Conservation (phyloP, 2,113 vertebrate genomes). For the Dryoscopus gambensis region DNA sequence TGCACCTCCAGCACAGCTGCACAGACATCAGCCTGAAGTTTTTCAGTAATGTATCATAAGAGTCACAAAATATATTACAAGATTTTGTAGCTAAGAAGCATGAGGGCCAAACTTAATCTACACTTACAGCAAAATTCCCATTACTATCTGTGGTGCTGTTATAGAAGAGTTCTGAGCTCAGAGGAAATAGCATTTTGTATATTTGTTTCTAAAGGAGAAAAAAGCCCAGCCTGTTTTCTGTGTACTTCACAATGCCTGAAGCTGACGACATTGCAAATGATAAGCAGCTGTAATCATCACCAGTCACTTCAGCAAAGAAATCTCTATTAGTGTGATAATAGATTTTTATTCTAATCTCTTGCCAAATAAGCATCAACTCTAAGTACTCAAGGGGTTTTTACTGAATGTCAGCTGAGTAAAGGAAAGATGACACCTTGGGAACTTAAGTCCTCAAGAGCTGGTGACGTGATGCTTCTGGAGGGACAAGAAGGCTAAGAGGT, state of each 20-base stretch:
- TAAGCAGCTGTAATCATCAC: not conserved
- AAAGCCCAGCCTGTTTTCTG: not conserved
- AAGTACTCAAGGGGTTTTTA: not conserved
- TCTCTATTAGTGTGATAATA: not conserved
- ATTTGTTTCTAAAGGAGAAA: not conserved
- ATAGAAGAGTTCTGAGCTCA: not conserved
- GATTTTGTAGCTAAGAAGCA: not conserved
- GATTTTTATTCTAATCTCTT: not conserved
- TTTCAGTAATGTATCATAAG: not conserved
- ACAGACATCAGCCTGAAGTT: not conserved
- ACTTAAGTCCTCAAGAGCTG: not conserved
- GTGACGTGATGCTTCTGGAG: not conserved
- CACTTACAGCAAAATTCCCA: not conserved
- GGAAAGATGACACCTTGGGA: not conserved
- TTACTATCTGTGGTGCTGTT: not conserved
- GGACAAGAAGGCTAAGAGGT: not conserved
- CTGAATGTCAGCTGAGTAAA: conserved; percentile 15
- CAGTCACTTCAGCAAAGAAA: not conserved
- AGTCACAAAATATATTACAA: not conserved
- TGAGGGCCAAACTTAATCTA: not conserved
- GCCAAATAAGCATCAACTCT: not conserved
- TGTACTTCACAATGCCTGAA: not conserved
- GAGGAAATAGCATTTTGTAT: not conserved
- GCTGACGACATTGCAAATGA: not conserved
- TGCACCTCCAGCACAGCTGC: not conserved